phyloP scores from a whole-genome alignment of 2,113 vertebrate genomes.

The Saiga tatarica region DNA sequence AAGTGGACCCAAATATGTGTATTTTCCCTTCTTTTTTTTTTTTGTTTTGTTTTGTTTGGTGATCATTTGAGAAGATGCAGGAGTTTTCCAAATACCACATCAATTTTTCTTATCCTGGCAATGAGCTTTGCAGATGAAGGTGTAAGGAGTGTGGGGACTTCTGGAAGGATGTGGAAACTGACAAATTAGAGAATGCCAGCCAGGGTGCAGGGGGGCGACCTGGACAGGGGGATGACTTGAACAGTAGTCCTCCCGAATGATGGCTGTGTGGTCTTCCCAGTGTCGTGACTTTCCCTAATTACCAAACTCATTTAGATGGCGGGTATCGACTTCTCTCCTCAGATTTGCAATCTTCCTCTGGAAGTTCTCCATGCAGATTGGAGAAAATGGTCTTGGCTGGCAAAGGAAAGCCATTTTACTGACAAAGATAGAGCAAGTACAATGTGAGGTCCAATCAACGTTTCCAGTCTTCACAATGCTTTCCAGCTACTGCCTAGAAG shows the following conservation, averaged over 20 bases:
- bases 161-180: no score
- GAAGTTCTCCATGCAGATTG: neutral
- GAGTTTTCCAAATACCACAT: neutral
- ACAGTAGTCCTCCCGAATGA: fast-evolving
- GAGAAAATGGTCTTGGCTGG: neutral
- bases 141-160: neutral
- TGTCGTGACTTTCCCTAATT: neutral
- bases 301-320: neutral
- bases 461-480: neutral
- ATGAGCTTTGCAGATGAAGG: fast-evolving
- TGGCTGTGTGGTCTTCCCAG: fast-evolving
- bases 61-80: neutral
- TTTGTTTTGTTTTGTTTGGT: neutral
- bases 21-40: neutral
- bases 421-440: fast-evolving
- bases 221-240: fast-evolving
- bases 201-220: fast-evolving
- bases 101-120: neutral
- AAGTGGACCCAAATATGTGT: no score
- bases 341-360: neutral
- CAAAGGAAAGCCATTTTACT: neutral
- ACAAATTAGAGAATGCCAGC: no score
- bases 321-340: fast-evolving
- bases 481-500: neutral
- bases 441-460: fast-evolving